Percentiles rank a stretch among this genome's conserved stretches.
phyloP scores from a whole-genome alignment of 30 jellyfish, hydroid and myxozoan species.

The Aurelia aurita region DNA sequence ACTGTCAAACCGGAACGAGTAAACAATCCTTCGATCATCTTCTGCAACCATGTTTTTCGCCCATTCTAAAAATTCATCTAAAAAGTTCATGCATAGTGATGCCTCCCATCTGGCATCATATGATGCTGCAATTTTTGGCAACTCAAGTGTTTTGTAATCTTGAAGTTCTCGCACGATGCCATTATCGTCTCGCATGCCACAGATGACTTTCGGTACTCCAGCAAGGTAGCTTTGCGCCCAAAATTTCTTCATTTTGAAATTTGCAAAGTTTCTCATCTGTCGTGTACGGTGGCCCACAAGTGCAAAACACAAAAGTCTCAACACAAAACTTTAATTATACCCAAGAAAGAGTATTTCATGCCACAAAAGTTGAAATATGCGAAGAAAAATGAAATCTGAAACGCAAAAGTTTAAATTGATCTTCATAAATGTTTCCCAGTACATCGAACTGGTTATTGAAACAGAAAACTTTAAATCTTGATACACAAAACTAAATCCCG shows the following conservation, averaged over 20 bases:
- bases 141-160: conserved; percentile 58
- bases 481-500: too few species aligned
- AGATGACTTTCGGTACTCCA: conserved; percentile 89
- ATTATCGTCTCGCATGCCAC: conserved; percentile 92
- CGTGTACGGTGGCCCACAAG: too few species aligned
- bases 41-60: conserved; percentile 58
- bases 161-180: conserved; percentile 78
- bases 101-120: conserved; percentile 79
- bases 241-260: conserved; percentile 81
- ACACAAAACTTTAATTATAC: too few species aligned
- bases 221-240: conserved; percentile 98
- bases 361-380: too few species aligned
- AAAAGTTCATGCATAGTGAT: conserved; percentile 73
- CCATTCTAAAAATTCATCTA: conserved; percentile 77
- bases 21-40: conserved; percentile 70
- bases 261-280: conserved; percentile 78
- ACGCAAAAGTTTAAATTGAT: too few species aligned
- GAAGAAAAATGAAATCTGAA: too few species aligned
- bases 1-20: conserved; percentile 58
- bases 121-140: conserved; percentile 69
- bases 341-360: too few species aligned
- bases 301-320: too few species aligned
- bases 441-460: too few species aligned
- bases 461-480: too few species aligned
- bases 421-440: too few species aligned